Conservation (phyloP, 2,113 vertebrate genomes). For the Syngnathus floridae region DNA sequence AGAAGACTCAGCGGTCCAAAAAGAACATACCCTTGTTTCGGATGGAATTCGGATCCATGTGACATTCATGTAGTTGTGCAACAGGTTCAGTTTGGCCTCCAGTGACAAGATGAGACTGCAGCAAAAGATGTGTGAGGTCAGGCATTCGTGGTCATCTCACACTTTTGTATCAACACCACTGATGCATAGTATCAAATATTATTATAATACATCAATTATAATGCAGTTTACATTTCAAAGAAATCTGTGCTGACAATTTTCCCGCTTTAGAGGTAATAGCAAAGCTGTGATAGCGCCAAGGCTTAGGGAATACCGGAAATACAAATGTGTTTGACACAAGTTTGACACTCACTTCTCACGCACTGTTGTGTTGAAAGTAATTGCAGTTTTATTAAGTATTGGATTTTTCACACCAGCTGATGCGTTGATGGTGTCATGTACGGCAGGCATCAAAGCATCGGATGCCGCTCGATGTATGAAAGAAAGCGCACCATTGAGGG, state of each 20-base stretch:
- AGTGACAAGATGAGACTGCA: conserved; percentile 93
- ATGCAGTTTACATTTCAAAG: too few species aligned
- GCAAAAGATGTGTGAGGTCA: conserved; percentile 28
- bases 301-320: neutral
- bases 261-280: neutral
- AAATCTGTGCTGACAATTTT: neutral
- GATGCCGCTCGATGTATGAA: neutral
- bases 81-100: conserved; percentile 95
- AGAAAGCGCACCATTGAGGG: neutral
- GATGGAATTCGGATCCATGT: conserved; percentile 98
- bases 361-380: neutral
- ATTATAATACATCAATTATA: too few species aligned
- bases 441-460: neutral
- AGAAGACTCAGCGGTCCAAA: conserved; percentile 17
- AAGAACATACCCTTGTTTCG: conserved; percentile 84
- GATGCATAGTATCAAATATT: too few species aligned
- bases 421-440: neutral
- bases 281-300: neutral
- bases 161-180: neutral
- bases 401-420: neutral
- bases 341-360: neutral
- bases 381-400: neutral
- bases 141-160: conserved; percentile 2
- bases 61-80: conserved; percentile 99
- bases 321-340: too few species aligned